Base-by-base conservation (phyloP, 2,888 invertebrate genomes). In the Imbricaverruca yamaguchii region DNA sequence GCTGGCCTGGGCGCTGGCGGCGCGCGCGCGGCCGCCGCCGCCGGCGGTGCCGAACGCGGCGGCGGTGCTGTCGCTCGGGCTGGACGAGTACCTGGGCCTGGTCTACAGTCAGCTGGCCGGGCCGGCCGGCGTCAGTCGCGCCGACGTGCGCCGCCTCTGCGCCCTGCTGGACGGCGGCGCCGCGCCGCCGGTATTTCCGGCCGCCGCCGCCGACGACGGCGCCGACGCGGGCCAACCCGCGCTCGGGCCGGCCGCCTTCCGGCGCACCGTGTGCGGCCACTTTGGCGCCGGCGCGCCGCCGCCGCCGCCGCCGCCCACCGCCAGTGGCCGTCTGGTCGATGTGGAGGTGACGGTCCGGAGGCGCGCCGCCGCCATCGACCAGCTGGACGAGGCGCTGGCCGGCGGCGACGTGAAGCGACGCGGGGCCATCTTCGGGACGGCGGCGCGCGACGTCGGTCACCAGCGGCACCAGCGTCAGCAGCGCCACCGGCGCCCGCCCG, bases 81-180 rank as follows among this genome's bases (percentile, higher is more conserved):
- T 74, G 74, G 74, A 74, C 55, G 53, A 74, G 55, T 74, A 74
- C 74, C 55, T 74, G 74, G 53, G 55, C 9, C 74, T 74, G 53
- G 74, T 74, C 55, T 74, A 74, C 74, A 74, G 74, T 74, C 74
- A 74, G 74, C 74, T 74, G 74, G 74, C 74, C 53, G 74, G 74
- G 7, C 74, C 74, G 53, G 55, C 21, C 74, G 74, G 74, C 55
- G 74, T 74, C 74, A 55, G 74, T 53, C 74, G 74, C 53, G 53
- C 74, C 21, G 74, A 74, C 74, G 55, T 74, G 55, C 53, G 55
- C 74, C 74, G 74, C 8, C 74, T 74, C 55, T 74, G 74, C 74
- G 53, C 74, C 10, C 74, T 74, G 53, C 74, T 74, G 53, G 67
- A 11, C 25, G 67, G 67, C 67, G 67, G 74, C 59, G 7, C 53